Evolutionary conservation across 2,797 vertebrate genomes (phyloP), one percentile per base, ranked within the genome.

Genomic region (Lepilemur ruficaudatus): DNA sequence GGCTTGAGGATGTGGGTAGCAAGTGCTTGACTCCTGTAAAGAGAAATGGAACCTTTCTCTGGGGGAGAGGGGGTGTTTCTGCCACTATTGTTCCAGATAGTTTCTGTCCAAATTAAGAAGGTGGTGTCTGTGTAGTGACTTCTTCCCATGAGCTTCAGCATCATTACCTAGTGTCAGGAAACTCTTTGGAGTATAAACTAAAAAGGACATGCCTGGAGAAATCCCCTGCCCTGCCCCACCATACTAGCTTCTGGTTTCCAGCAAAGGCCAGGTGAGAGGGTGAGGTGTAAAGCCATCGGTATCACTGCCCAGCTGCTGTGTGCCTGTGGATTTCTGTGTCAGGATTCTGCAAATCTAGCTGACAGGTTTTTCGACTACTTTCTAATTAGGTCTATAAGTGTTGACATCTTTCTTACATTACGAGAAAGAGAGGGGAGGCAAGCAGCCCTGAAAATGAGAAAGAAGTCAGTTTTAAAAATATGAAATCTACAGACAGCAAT

Each of bases 321-420:
- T 57, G 78, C 69, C 79, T 67, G n/a, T 72, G 46, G 30, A 72
- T 55, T 91, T 91, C 52, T 69, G 18, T 48, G 63, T 90, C 46
- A 92, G 67, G 57, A 81, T 59, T 90, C 88, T 89, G 61, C n/a
- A 52, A 9, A 81, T 93, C 8, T 82, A 83, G 18, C 69, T 76
- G 81, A 65, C 65, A 72, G 48, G 14, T 41, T 94, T 96, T 89
- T 75, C 85, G 91, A 7, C 65, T 57, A 48, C 67, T 91, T 97
- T 75, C 61, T 87, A 93, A 41, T 94, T 80, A 96, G 93, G 75
- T 80, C 55, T 91, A 48, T 76, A 20, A 70, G 43, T 94, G 38
- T 84, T 82, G 90, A 94, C 75, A 69, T 97, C 67, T 92, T 94
- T 61, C 55, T 97, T 95, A 89, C 50, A 46, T 87, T 52, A 88